phyloP scores from a whole-genome alignment of 2,888 invertebrate species.

The Maniola hyperantus region DNA sequence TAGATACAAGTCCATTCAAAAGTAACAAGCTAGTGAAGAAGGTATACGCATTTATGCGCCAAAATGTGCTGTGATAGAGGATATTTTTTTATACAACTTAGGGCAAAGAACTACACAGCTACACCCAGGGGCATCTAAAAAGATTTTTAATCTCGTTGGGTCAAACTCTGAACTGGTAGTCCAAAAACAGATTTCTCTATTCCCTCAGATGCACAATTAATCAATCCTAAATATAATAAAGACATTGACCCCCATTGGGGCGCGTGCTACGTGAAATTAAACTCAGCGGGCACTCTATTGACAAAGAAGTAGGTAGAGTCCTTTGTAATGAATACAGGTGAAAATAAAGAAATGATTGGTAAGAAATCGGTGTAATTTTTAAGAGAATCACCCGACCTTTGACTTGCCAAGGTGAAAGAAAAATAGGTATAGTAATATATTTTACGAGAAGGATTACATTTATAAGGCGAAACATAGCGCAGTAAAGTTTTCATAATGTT shows the following conservation, averaged over 20 bases:
- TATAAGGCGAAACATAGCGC: too few relatives aligned
- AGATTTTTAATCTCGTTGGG: too few relatives aligned
- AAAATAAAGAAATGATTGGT: slow-evolving; percentile 24
- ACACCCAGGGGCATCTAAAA: not conserved
- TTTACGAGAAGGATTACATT: too few relatives aligned
- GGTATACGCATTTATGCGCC: too few relatives aligned
- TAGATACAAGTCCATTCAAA: too few relatives aligned
- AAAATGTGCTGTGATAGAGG: too few relatives aligned
- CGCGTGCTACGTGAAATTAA: slow-evolving; percentile 58
- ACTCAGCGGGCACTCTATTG: slow-evolving; percentile 58
- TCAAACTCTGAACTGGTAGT: not conserved
- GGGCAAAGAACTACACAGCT: too few relatives aligned
- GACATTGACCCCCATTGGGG: slow-evolving; percentile 69
- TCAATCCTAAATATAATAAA: slow-evolving; percentile 57
- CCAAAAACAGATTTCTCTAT: slow-evolving; percentile 3
- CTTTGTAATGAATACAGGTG: slow-evolving; percentile 32
- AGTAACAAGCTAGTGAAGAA: too few relatives aligned
- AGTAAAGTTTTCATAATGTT: too few relatives aligned
- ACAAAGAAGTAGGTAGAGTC: slow-evolving; percentile 26
- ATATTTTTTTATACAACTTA: too few relatives aligned
- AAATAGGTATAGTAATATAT: too few relatives aligned
- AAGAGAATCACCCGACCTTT: not conserved
- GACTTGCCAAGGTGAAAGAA: not conserved
- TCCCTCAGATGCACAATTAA: slow-evolving; percentile 22
- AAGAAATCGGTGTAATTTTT: slow-evolving; percentile 12